A percentile compares a stretch with the other conserved stretches of the same genome.
Evolutionary conservation across 2,113 vertebrate genomes (phyloP).

Genomic region (Cyanocitta stelleri): DNA sequence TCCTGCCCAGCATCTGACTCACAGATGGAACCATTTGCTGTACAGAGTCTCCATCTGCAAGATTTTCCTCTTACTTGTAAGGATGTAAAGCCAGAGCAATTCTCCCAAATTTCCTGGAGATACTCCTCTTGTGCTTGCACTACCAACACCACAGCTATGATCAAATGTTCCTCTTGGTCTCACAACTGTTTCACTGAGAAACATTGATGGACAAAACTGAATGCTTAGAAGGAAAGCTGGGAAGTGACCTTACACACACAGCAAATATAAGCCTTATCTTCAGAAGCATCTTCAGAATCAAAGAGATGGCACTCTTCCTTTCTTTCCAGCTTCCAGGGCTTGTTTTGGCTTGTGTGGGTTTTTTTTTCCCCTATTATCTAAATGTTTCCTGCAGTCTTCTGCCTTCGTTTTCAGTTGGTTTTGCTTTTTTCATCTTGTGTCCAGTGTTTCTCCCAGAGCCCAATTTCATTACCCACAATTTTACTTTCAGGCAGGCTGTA

Average conservation of each 20-base stretch:
- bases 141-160: not conserved
- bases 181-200: not conserved
- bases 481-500: not conserved
- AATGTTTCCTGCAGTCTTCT: not conserved
- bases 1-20: conserved; percentile 29
- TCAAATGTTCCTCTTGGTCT: not conserved
- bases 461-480: not conserved
- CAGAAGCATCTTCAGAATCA: not conserved
- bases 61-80: not conserved
- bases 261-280: not conserved
- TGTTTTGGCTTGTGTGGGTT: fast-evolving
- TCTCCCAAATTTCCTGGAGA: not conserved
- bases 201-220: not conserved
- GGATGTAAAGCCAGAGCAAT: not conserved
- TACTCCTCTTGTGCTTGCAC: not conserved
- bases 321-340: not conserved
- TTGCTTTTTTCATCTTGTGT: not conserved
- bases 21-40: conserved; percentile 20
- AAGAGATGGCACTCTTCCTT: not conserved
- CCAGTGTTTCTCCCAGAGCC: not conserved
- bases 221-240: not conserved
- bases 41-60: not conserved
- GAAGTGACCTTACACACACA: not conserved
- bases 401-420: not conserved
- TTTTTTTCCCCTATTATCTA: not conserved